Base-by-base conservation (phyloP, 2,113 vertebrate genomes). In the Parotia lawesii region DNA sequence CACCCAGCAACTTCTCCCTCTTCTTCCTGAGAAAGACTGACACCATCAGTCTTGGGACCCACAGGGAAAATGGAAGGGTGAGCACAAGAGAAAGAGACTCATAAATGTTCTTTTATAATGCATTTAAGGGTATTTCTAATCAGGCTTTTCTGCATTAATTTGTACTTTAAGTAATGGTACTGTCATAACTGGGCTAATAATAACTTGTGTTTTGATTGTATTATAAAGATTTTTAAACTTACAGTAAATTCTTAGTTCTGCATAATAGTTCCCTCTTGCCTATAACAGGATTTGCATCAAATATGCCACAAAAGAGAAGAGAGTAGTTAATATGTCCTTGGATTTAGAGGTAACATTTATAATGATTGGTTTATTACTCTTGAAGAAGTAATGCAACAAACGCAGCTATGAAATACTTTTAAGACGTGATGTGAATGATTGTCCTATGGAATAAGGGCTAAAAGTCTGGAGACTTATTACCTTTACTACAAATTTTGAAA, bases 1-100 rank as follows among this genome's bases (percentile, higher is more conserved):
- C 8, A 42, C 9, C 3, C 22, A 42, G 6, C 2, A 20, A 2
- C 9, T 54, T 53, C 21, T 3, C 4, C 3, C 4, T 4, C 9
- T 42, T 85, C 20, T 72, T 85, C 28, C 48, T 53, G 19, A 64
- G 24, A 67, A 79, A 65, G 27, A 66, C 11, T 56, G 42, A 91
- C 80, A 40, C 7, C 5, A 17, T 20, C 14, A 33, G n/a, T 45
- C 47, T 71, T 74, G 44, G 25, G 11, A 54, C 1, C 4, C 3
- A 12, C 15, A 51, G 14, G 47, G 4, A 28, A 28, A 69, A 67
- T 20, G 4, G 1, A 74, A 87, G 6, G 12, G 6, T 66, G 15
- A 73, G 8, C 38, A 27, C 0, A 5, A 54, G 29, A 62, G n/a
- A 80, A 54, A 72, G 15, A 58, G 7, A 57, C 6, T 27, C 3